Percentiles rank a stretch among this genome's conserved stretches.
These are phyloP conservation scores for Gulo gulo DNA, from an alignment of 2,113 vertebrate species.

Conservation along the genomic window DNA sequence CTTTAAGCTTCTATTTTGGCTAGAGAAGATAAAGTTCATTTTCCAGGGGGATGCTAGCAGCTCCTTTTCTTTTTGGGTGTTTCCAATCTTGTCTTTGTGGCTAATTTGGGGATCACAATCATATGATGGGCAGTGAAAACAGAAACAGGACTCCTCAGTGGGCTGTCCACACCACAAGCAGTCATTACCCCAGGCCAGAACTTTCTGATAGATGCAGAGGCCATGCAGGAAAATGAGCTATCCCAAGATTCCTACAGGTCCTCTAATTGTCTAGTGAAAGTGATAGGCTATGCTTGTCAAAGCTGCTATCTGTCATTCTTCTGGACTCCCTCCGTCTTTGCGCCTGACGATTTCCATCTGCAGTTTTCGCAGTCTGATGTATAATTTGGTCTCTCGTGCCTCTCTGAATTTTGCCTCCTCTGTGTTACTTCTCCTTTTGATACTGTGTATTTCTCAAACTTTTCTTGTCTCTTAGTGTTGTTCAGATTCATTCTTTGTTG, in stretches of 20 bases:
- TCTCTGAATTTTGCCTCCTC: neutral
- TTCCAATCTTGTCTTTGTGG: neutral
- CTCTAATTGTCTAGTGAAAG: neutral
- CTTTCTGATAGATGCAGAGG: neutral
- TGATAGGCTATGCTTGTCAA: conserved; percentile 12
- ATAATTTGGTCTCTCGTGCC: neutral
- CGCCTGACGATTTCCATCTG: neutral
- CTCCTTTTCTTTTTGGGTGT: neutral
- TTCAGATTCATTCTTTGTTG: neutral
- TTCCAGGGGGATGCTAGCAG: neutral
- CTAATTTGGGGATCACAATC: neutral
- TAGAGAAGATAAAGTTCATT: neutral
- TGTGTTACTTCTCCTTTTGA: neutral
- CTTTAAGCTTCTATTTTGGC: neutral
- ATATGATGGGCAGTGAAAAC: neutral
- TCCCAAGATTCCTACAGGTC: neutral
- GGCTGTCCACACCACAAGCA: neutral
- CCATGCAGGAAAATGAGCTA: neutral
- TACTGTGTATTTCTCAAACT: neutral
- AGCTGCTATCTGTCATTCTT: neutral
- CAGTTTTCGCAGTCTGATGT: neutral
- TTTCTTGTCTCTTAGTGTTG: neutral
- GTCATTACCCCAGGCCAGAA: neutral
- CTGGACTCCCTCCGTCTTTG: neutral
- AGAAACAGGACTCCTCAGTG: neutral